phyloP scores from a whole-genome alignment of 1,140 invertebrate genomes.

The Orchestia grillus region DNA sequence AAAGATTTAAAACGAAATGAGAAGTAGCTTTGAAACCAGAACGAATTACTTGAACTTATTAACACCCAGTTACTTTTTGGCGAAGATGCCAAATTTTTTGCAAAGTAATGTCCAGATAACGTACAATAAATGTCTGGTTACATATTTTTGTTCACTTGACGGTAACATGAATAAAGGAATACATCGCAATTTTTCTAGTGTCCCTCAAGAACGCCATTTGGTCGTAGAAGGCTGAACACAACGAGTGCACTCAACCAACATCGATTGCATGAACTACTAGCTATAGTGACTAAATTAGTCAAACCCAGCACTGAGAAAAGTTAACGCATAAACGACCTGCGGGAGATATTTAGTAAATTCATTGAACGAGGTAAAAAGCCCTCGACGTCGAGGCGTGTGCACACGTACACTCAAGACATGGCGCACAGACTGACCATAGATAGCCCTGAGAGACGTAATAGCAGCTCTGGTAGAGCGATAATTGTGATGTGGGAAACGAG shows the following conservation, averaged over 20 bases:
- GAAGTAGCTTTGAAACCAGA: neutral
- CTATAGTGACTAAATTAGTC: neutral
- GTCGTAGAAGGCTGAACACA: no score
- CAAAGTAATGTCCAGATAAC: no score
- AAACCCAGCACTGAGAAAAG: neutral
- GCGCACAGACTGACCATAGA: no score
- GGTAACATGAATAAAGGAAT: no score
- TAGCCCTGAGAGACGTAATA: neutral
- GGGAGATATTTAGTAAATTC: neutral
- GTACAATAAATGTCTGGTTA: no score
- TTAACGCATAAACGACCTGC: neutral
- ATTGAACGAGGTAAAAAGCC: neutral
- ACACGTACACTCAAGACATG: neutral
- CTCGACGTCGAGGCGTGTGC: neutral
- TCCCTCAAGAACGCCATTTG: no score
- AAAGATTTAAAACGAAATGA: neutral
- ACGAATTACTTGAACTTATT: no score
- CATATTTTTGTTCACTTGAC: no score
- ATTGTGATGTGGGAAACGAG: slow-evolving; percentile 27
- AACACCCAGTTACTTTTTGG: no score
- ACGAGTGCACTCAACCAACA: no score
- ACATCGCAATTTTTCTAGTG: no score
- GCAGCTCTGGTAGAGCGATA: slow-evolving; percentile 18
- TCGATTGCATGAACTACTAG: neutral
- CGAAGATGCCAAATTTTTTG: no score